Percentiles rank a stretch among this genome's conserved stretches.
These are phyloP conservation scores for Catostylus mosaicus DNA, from an alignment of 30 jellyfish, hydroid and myxozoan species.

Conservation along the genomic window DNA sequence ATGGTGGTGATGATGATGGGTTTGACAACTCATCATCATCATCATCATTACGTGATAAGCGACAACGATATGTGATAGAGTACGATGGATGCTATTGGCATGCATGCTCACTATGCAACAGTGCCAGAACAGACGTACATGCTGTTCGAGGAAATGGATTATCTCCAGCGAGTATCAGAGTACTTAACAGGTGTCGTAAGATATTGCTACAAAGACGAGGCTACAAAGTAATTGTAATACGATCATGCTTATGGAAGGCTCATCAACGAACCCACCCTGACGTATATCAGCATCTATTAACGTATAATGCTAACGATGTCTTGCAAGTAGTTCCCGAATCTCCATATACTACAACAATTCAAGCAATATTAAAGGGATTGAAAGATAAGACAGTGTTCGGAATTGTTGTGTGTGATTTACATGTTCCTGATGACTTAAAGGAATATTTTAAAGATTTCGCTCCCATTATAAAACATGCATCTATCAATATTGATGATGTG, in stretches of 20 bases:
- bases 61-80: not conserved
- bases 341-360: not conserved
- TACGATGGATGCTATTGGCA: not conserved
- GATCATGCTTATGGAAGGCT: not conserved
- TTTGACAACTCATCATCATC: too few relatives aligned
- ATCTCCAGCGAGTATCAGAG: not conserved
- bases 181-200: not conserved
- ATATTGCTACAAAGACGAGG: not conserved
- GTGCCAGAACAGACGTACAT: not conserved
- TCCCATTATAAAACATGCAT: not conserved
- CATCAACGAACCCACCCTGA: not conserved
- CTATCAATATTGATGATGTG: not conserved
- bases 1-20: not conserved
- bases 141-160: not conserved
- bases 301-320: not conserved
- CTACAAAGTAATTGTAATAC: not conserved
- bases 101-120: not conserved
- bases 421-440: not conserved
- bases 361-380: not conserved
- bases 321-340: not conserved
- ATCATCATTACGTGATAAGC: too few relatives aligned
- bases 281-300: too few relatives aligned
- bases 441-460: not conserved
- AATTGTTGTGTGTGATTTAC: not conserved
- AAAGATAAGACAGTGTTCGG: not conserved